A percentile compares a stretch with the other conserved stretches of the same genome.
These are phyloP conservation scores for Cyclargus thomasi DNA, from an alignment of 1,140 invertebrate species.

Conservation along the genomic window DNA sequence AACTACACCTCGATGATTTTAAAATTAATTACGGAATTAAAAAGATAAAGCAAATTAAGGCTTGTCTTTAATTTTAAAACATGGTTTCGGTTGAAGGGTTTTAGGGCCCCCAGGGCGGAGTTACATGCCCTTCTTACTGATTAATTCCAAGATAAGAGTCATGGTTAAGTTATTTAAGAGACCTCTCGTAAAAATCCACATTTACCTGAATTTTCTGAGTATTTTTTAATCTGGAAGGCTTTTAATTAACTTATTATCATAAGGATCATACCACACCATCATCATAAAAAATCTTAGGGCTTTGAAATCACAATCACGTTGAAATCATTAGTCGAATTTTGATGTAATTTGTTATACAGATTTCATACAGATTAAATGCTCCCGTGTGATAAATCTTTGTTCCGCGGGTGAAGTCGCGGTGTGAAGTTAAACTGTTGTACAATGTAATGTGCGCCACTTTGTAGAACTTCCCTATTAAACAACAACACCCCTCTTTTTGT, in stretches of 20 bases:
- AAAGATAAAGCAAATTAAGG: neutral
- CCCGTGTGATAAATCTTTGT: no score
- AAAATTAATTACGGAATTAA: neutral
- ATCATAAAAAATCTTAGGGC: no score
- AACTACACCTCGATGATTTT: neutral
- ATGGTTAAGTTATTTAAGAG: constrained; percentile 3
- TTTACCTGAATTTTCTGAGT: neutral
- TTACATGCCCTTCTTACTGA: neutral
- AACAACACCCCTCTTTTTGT: no score
- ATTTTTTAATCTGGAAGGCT: neutral
- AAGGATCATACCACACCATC: no score
- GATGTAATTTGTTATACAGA: no score
- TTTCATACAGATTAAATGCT: no score
- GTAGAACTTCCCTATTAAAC: no score
- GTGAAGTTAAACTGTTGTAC: no score
- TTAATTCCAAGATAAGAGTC: constrained; percentile 1
- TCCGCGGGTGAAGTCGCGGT: no score
- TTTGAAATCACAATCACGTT: no score
- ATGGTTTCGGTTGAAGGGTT: neutral
- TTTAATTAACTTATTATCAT: neutral
- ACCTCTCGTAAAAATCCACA: neutral
- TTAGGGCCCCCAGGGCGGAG: neutral
- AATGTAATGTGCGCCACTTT: no score
- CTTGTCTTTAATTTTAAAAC: neutral
- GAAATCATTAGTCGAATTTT: no score